Percentiles rank a stretch among this genome's conserved stretches.
These are phyloP conservation scores for Podarcis siculus DNA, from an alignment of 2,797 vertebrate genomes.

Conservation along the genomic window DNA sequence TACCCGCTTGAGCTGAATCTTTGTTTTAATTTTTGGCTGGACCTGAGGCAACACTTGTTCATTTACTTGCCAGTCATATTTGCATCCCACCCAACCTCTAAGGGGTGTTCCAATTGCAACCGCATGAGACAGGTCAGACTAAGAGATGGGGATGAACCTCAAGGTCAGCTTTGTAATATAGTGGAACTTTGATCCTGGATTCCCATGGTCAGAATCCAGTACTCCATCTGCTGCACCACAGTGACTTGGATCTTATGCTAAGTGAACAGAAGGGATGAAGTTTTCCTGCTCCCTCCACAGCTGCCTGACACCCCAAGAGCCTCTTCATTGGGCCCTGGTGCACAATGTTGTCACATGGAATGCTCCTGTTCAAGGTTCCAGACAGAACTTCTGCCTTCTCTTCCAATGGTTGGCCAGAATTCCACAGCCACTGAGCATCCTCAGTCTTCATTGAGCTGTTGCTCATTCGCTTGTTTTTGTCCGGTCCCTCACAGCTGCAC, in stretches of 20 bases:
- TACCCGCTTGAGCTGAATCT: neutral
- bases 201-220: neutral
- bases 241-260: neutral
- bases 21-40: neutral
- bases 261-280: neutral
- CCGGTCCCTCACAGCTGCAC: too few species aligned
- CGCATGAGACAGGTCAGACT: neutral
- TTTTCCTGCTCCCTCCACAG: neutral
- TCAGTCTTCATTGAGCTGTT: too few species aligned
- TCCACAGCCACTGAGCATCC: neutral
- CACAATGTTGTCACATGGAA: neutral
- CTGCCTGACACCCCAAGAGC: neutral
- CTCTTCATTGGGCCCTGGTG: too few species aligned
- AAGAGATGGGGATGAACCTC: neutral
- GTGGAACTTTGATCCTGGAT: neutral
- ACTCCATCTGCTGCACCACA: neutral
- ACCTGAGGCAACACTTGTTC: too few species aligned
- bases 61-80: neutral
- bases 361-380: neutral
- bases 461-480: neutral
- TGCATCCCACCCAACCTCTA: neutral
- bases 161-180: neutral
- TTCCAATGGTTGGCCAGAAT: neutral
- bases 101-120: neutral
- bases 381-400: neutral